phyloP scores from a whole-genome alignment of 1,140 invertebrate species.

The Catajapyx aquilonaris region DNA sequence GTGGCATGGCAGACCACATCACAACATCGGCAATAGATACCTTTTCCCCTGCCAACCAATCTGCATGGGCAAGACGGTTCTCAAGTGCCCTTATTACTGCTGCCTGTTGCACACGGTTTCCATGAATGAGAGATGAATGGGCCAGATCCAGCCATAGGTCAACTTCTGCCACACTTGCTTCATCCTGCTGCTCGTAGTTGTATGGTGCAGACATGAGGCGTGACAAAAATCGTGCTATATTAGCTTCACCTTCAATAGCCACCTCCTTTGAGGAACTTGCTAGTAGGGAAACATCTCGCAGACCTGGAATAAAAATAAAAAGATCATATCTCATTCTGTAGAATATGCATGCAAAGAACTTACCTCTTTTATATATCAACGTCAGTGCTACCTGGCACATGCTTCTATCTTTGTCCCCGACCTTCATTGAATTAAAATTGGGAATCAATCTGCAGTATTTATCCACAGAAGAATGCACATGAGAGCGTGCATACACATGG shows the following conservation, averaged over 20 bases:
- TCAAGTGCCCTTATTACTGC: background rate
- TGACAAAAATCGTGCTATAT: background rate
- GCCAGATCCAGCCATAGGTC: background rate
- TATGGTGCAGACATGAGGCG: background rate
- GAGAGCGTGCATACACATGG: constrained; percentile 29
- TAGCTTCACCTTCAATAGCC: background rate
- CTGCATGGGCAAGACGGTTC: background rate
- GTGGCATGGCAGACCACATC: background rate
- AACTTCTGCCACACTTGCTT: background rate
- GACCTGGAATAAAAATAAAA: no score
- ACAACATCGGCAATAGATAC: background rate
- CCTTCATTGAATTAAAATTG: no score
- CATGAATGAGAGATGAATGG: background rate
- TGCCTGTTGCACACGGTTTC: background rate
- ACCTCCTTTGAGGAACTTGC: no score
- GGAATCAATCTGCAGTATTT: no score
- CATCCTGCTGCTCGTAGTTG: background rate
- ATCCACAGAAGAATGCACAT: constrained; percentile 38
- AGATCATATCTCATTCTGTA: no score
- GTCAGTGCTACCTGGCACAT: no score
- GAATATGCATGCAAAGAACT: no score
- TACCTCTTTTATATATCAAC: no score
- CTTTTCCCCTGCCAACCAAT: background rate
- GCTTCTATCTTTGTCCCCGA: no score
- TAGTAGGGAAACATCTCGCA: no score